Conservation (phyloP, 2,113 vertebrate species). For the Megatriorchis doriae region DNA sequence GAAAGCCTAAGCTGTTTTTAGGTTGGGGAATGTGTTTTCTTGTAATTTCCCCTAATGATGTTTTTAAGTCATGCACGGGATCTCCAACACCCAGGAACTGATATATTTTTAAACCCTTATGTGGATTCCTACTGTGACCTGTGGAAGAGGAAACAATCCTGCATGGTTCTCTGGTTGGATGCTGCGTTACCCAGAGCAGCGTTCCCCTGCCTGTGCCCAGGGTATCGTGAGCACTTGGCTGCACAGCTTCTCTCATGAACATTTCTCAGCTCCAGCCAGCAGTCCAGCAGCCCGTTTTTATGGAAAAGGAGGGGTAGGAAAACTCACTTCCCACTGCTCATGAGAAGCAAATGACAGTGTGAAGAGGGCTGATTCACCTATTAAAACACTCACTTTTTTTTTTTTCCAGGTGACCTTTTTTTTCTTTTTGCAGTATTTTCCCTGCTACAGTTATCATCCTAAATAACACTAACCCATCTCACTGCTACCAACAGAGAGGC, state of each 20-base stretch:
- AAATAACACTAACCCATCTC: background rate
- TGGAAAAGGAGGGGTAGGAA: background rate
- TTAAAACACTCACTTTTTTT: background rate
- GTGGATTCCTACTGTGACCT: background rate
- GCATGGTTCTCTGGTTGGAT: rapidly evolving
- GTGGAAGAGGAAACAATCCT: rapidly evolving
- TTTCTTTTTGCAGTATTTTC: background rate
- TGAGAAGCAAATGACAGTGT: background rate
- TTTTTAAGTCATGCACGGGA: background rate
- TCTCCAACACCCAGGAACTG: background rate
- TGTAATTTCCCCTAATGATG: background rate
- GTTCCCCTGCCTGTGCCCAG: rapidly evolving
- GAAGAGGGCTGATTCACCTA: background rate
- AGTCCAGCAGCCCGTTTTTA: background rate
- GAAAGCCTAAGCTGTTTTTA: background rate
- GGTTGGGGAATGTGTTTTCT: background rate
- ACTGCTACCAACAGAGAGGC: background rate
- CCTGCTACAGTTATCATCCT: background rate
- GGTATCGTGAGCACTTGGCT: rapidly evolving
- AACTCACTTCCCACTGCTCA: background rate
- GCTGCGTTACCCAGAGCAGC: background rate
- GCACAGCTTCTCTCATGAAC: rapidly evolving
- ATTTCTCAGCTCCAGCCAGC: background rate
- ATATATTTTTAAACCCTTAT: background rate
- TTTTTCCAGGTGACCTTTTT: background rate